Base-by-base conservation (phyloP, 2,113 vertebrate genomes). In the Gnathonemus longibarbis region DNA sequence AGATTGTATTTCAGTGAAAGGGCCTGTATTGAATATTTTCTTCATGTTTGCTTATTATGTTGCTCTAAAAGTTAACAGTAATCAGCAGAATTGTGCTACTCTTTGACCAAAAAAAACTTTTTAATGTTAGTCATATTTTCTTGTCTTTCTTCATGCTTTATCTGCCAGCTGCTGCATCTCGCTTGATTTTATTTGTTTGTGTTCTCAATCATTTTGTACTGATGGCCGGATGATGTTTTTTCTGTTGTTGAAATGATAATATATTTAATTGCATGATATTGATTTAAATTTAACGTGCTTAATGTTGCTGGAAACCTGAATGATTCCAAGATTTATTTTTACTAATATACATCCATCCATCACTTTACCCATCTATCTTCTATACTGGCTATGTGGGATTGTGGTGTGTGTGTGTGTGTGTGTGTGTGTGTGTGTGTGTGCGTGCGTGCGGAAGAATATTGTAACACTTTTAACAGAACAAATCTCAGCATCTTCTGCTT, bases 401-500 rank as follows among this genome's bases (percentile, higher is more conserved):
- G 42, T 80, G 3, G 42, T n/a, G 52, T 17, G 45, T 52, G 45
- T 27, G 31, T 42, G 52, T 27, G 52, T 27, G 50, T 24, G 50
- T 8, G 45, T 52, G 52, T 27, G 42, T n/a, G 50, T n/a, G 31
- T 52, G 53, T 19, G 52, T n/a, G 27, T n/a, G 46, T 53, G 45
- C 21, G 46, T 53, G 53, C 11, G 8, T 11, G 42, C 27, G 86
- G 17, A 89, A 83, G 31, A 56, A 80, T 7, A 3, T 62, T 45
- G 70, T 74, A 1, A 53, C 24, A 88, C 27, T 77, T 77, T 39
- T 90, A 24, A 84, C 90, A 77, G 46, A 91, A 11, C 87, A 90
- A 83, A 85, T 91, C 56, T 39, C 85, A 50, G 80, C 83, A 92
- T 92, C 89, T 90, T 1, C 58, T 9, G 27, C 89, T 89, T 66